A percentile compares a stretch with the other conserved stretches of the same genome.
Evolutionary conservation across 2,113 vertebrate genomes (phyloP).

Genomic region (Vireo altiloquus): DNA sequence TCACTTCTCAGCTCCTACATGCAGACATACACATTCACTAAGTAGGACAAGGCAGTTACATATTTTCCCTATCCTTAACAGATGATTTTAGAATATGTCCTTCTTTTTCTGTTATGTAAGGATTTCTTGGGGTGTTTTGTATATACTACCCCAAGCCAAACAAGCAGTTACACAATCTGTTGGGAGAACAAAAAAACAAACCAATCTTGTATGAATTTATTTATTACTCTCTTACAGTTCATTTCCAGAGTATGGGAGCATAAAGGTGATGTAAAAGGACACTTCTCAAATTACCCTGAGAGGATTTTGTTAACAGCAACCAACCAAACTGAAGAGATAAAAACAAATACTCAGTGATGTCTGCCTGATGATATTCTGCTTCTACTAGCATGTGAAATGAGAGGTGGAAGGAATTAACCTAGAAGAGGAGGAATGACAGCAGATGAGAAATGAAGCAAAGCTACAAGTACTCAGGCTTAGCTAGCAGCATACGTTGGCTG

Average conservation of each 20-base stretch:
- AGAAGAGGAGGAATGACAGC: constrained; percentile 24
- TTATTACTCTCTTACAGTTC: constrained; percentile 10
- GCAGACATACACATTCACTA: background rate
- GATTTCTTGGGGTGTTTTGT: constrained; percentile 7
- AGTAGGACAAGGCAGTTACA: background rate
- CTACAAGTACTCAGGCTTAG: background rate
- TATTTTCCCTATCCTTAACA: background rate
- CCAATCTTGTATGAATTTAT: background rate
- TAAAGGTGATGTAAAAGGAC: constrained; percentile 43
- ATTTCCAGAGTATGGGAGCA: background rate
- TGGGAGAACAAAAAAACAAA: background rate
- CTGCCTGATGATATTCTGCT: constrained; percentile 32
- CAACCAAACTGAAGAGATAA: constrained; percentile 7
- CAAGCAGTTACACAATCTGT: background rate
- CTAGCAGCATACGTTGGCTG: background rate
- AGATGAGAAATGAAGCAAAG: constrained; percentile 48
- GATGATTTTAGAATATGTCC: background rate
- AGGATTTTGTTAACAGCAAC: constrained; percentile 33
- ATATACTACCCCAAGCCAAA: background rate
- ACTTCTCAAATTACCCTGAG: constrained; percentile 20
- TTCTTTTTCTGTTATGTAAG: constrained; percentile 12
- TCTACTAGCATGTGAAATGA: constrained; percentile 22
- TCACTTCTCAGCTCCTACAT: background rate
- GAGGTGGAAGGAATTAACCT: constrained; percentile 53
- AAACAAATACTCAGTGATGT: constrained; percentile 37